These are phyloP conservation scores for Bujurquina vittata DNA, from an alignment of 2,113 vertebrate species.

Conservation along the genomic window DNA sequence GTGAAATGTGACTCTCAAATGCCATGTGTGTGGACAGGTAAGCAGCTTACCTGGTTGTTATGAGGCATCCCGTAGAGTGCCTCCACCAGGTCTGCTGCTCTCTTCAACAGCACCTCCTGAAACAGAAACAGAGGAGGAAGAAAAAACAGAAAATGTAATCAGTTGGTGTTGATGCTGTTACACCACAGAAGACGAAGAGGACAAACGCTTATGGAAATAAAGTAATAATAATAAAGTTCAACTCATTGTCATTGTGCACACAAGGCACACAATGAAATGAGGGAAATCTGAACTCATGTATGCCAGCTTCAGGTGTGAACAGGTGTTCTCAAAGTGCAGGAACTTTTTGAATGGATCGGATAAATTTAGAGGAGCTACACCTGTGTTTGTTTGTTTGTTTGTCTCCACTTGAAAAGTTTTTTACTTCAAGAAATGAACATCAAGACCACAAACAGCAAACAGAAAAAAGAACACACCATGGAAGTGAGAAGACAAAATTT, in stretches of 20 bases:
- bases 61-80: conserved; percentile 97
- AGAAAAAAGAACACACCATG: too few relatives aligned
- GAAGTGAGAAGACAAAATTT: too few relatives aligned
- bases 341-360: neutral
- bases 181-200: neutral
- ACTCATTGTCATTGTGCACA: too few relatives aligned
- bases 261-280: too few relatives aligned
- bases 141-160: neutral
- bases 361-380: neutral
- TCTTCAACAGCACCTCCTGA: conserved; percentile 95
- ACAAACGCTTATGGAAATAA: neutral
- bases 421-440: too few relatives aligned
- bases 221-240: too few relatives aligned
- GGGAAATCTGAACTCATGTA: neutral
- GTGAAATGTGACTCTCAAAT: too few relatives aligned
- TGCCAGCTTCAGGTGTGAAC: neutral
- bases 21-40: neutral
- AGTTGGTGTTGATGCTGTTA: neutral
- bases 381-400: too few relatives aligned
- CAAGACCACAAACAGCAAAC: too few relatives aligned
- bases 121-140: neutral
- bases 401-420: too few relatives aligned
- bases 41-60: conserved; percentile 91
- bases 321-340: neutral
- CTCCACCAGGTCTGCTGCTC: conserved; percentile 96